Evolutionary conservation across 2,888 invertebrate genomes (phyloP), one percentile per base, ranked within the genome.

Genomic region (Eupeodes latifasciatus): DNA sequence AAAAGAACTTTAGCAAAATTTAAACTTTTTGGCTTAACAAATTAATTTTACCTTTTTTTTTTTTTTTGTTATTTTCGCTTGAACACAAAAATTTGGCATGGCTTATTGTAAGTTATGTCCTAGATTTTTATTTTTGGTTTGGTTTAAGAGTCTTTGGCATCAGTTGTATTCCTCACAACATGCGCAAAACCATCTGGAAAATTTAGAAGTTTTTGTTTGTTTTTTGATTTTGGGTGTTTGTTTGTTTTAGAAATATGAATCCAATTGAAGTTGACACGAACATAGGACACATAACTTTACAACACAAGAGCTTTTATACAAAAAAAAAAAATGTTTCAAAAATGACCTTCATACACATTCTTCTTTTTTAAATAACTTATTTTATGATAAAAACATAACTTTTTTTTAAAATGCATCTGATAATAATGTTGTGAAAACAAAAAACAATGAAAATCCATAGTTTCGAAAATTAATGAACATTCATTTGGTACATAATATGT

Each of bases 111-210:
- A 81, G 66, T 77, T 61, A 72, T 69, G 57, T 84, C 78, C 82
- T 82, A 83, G 61, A 71, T 69, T 55, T 61, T 79, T 57, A 59
- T 81, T 53, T 44, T 57, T n/a, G 51, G 27, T 74, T 47, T 16
- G n/a, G 27, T 62, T 19, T 27, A 27, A 61, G 11, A 55, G 36
- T 66, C 61, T 66, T 71, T 69, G 75, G 84, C 74, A 75, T 88
- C 88, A 85, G 74, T 81, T 88, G 81, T 57, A 14, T 69, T 81
- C 85, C 62, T 77, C 77, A 88, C 85, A 88, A 88, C 85, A 88
- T 85, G 85, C 84, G 85, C 88, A 88, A 59, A 88, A 85, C 85
- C 84, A 88, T 88, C 88, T 88, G 85, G 19, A 88, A 88, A 85
- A 75, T 88, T 85, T 81, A 85, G 81, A 88, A 78, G 53, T 78